Percentiles rank a stretch among this genome's conserved stretches.
Evolutionary conservation across 2,797 vertebrate species (phyloP).

Genomic region (Lepilemur septentrionalis): DNA sequence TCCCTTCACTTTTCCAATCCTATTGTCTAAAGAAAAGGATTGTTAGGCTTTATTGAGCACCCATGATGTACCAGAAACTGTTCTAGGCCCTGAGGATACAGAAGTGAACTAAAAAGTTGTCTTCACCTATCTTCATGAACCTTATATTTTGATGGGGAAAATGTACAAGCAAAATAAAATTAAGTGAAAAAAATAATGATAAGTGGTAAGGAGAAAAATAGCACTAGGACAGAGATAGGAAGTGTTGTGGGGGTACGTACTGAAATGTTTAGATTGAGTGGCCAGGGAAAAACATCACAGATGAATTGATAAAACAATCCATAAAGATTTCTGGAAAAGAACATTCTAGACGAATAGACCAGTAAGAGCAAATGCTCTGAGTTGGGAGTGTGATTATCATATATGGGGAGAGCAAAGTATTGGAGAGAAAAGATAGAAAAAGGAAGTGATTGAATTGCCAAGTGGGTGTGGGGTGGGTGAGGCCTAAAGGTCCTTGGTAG

Average conservation of each 20-base stretch:
- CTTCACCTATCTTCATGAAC: neutral
- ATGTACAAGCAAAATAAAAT: neutral
- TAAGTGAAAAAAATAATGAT: neutral
- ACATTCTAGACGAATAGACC: neutral
- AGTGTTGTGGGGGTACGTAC: neutral
- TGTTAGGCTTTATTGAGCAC: neutral
- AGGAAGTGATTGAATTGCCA: neutral
- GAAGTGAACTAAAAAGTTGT: neutral
- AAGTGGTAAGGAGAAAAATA: neutral
- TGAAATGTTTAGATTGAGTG: neutral
- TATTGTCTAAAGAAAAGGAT: neutral
- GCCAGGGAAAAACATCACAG: neutral
- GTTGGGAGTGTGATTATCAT: neutral
- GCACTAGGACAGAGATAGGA: neutral
- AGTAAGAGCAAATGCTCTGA: neutral
- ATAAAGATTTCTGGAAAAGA: neutral
- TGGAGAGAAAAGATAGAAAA: neutral
- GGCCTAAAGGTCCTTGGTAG: too few species aligned
- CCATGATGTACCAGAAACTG: neutral
- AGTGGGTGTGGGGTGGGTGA: rapidly evolving
- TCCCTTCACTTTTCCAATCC: neutral
- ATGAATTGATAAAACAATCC: neutral
- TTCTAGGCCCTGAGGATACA: neutral
- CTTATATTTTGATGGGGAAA: neutral
- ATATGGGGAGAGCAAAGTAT: neutral